These are phyloP conservation scores for Nephrotoma appendiculata DNA, from an alignment of 2,888 invertebrate species.

Conservation along the genomic window DNA sequence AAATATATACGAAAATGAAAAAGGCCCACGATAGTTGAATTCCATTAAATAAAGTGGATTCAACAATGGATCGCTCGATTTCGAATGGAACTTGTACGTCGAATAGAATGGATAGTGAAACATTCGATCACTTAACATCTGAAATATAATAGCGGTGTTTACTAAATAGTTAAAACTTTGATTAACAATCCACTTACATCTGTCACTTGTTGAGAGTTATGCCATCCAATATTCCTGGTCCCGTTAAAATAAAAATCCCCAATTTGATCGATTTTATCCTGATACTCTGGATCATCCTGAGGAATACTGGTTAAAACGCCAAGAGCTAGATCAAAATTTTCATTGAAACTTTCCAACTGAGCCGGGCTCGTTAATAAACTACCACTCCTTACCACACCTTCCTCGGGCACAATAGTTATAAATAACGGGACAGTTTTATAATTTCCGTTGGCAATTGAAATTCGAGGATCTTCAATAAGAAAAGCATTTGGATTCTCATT, in stretches of 20 bases:
- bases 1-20: neutral
- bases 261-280: constrained; percentile 15
- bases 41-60: constrained; percentile 35
- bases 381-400: constrained; percentile 28
- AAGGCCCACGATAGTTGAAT: neutral
- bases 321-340: constrained; percentile 18
- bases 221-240: constrained; percentile 18
- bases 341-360: constrained; percentile 2
- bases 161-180: neutral
- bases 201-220: constrained; percentile 21
- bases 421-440: constrained; percentile 29
- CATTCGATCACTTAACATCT: constrained; percentile 36
- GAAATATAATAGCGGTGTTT: constrained; percentile 1
- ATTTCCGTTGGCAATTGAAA: constrained; percentile 22
- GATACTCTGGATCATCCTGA: neutral
- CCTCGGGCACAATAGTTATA: constrained; percentile 25
- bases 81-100: constrained; percentile 19
- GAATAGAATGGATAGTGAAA: constrained; percentile 35
- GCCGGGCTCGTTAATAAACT: neutral
- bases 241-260: constrained; percentile 22
- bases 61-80: constrained; percentile 15
- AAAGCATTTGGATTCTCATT: constrained; percentile 20
- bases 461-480: constrained; percentile 25
- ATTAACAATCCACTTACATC: constrained; percentile 15
- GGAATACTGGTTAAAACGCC: constrained; percentile 6